These are phyloP conservation scores for Loriculus beryllinus DNA, from an alignment of 2,797 vertebrate species.

Conservation along the genomic window DNA sequence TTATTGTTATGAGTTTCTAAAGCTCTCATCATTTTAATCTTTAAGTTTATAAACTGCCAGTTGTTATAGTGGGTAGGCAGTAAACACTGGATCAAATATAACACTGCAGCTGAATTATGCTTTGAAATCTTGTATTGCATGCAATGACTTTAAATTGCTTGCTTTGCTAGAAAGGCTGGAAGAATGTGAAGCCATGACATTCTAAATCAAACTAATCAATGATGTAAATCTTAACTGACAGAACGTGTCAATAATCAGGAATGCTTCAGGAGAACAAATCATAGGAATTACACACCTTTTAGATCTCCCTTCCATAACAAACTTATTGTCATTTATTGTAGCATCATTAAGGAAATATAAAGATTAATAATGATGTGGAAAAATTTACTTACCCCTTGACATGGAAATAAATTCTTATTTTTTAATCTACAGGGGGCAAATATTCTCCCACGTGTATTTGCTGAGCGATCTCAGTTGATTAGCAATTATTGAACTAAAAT, in stretches of 20 bases:
- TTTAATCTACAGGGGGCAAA: not conserved
- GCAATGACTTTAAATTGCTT: conserved; percentile 40
- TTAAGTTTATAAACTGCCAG: conserved; percentile 36
- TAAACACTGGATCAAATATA: conserved; percentile 41
- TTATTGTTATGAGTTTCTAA: conserved; percentile 15
- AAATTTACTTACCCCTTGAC: not conserved
- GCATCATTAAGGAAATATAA: not conserved
- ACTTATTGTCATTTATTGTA: not conserved
- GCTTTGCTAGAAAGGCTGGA: conserved; percentile 30
- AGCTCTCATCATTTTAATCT: conserved; percentile 27
- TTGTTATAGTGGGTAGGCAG: conserved; percentile 27
- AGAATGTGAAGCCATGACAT: not conserved
- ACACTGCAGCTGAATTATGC: conserved; percentile 41
- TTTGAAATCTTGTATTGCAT: conserved; percentile 39
- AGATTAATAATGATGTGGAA: not conserved
- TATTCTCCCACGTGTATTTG: not conserved
- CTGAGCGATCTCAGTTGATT: not conserved
- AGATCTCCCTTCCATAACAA: conserved; percentile 3
- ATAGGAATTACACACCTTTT: not conserved
- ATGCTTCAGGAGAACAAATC: not conserved
- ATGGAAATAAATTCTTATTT: not conserved
- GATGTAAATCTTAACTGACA: conserved; percentile 47
- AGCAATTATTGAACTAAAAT: not conserved
- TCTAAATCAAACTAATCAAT: conserved; percentile 59
- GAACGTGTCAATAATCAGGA: conserved; percentile 41